Conservation (phyloP, 2,888 invertebrate genomes). For the Hypercompe scribonia region DNA sequence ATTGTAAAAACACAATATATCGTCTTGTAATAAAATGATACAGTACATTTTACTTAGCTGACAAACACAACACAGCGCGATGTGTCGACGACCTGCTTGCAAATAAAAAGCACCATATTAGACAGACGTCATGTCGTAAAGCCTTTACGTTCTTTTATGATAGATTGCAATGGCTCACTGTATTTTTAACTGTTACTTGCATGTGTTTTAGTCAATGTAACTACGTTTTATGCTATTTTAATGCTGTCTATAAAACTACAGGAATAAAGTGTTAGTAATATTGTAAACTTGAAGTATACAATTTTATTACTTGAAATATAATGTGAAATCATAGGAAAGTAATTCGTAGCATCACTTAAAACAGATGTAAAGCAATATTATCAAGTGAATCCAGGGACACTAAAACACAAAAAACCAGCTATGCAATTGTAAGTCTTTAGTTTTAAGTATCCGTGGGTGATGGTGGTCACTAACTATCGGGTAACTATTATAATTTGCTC, state of each 20-base stretch:
- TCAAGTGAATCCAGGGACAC: too few relatives aligned
- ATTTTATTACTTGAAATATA: too few relatives aligned
- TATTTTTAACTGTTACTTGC: constrained; percentile 27
- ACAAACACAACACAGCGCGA: constrained; percentile 22
- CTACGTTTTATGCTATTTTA: background rate
- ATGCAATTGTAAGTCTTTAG: too few relatives aligned
- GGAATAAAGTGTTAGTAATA: background rate
- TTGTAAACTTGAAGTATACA: too few relatives aligned
- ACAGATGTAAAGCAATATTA: too few relatives aligned
- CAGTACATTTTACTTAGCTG: constrained; percentile 36
- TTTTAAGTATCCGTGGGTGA: too few relatives aligned
- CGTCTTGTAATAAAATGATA: constrained; percentile 33
- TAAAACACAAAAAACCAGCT: too few relatives aligned
- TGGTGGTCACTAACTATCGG: too few relatives aligned
- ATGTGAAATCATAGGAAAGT: too few relatives aligned
- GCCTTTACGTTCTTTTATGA: constrained; percentile 29
- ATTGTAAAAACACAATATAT: constrained; percentile 24
- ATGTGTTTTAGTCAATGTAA: background rate
- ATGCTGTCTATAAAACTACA: background rate
- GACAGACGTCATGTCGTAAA: constrained; percentile 30
- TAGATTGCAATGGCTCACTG: constrained; percentile 27
- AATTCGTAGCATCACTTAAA: too few relatives aligned
- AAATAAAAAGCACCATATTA: constrained; percentile 35
- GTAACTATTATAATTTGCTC: too few relatives aligned
- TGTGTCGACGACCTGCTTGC: constrained; percentile 25